A percentile compares a stretch with the other conserved stretches of the same genome.
Evolutionary conservation across 2,113 vertebrate genomes (phyloP).

Genomic region (Ammodramus savannarum): DNA sequence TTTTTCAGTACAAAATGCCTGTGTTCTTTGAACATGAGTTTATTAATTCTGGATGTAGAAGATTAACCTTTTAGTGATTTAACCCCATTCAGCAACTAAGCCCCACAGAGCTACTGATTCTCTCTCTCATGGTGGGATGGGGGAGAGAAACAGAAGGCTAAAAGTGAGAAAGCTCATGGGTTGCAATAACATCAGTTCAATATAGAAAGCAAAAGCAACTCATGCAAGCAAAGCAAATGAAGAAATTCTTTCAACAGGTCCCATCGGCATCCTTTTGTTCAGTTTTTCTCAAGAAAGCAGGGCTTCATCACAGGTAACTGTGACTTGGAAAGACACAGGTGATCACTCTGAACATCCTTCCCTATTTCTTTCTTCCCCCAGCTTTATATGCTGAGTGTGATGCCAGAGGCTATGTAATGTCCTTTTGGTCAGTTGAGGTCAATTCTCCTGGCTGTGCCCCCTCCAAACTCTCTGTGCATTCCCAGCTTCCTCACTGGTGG

Average conservation of each 20-base stretch:
- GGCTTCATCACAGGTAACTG: accelerated
- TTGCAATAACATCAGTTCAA: neutral
- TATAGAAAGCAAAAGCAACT: neutral
- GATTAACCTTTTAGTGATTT: neutral
- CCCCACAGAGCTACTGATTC: neutral
- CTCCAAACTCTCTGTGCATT: neutral
- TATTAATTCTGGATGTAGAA: neutral
- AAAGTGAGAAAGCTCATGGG: neutral
- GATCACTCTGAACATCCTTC: neutral
- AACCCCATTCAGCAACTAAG: neutral
- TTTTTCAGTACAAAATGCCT: neutral
- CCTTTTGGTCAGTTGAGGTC: neutral
- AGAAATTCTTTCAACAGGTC: neutral
- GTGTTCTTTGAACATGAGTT: neutral
- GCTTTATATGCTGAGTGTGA: neutral
- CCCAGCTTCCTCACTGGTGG: neutral
- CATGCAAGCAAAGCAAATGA: neutral
- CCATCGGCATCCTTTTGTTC: accelerated
- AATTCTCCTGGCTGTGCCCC: neutral
- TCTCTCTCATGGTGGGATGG: no score
- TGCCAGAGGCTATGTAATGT: no score
- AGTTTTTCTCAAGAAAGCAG: neutral
- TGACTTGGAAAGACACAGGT: neutral
- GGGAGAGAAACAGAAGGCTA: neutral
- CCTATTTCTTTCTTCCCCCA: neutral